These are phyloP conservation scores for Eupithecia inturbata DNA, from an alignment of 2,888 invertebrate species.

Conservation along the genomic window DNA sequence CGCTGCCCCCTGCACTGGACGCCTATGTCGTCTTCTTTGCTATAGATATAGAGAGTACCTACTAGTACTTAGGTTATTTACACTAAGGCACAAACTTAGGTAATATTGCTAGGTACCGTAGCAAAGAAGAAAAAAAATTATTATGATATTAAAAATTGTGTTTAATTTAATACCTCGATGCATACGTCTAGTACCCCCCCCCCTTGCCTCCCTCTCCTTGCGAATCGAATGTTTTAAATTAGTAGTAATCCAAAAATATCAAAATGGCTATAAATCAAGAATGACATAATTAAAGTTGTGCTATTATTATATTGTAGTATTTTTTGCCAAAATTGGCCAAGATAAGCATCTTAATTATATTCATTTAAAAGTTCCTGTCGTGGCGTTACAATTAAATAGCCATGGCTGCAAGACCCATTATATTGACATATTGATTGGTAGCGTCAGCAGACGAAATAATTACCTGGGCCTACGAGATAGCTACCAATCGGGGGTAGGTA, in stretches of 20 bases:
- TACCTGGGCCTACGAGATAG: not conserved
- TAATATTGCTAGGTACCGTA: no score
- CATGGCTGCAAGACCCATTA: constrained; percentile 23
- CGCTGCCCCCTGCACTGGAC: no score
- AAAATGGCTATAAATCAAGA: not conserved
- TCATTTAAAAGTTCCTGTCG: constrained; percentile 9
- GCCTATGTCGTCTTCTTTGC: no score
- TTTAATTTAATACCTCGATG: no score
- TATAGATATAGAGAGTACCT: no score
- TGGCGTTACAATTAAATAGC: constrained; percentile 1
- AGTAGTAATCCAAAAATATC: not conserved
- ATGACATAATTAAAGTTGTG: not conserved
- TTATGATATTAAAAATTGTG: no score
- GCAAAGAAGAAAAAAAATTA: no score
- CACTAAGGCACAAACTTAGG: no score
- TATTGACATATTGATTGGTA: constrained; percentile 31
- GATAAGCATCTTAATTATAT: constrained; percentile 18
- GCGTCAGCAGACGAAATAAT: constrained; percentile 16
- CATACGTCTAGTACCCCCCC: no score
- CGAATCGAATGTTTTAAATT: not conserved
- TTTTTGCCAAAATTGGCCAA: not conserved
- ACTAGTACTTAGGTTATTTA: no score
- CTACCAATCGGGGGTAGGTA: no score
- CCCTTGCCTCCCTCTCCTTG: not conserved
- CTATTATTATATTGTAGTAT: not conserved